Evolutionary conservation across 2,888 invertebrate genomes (phyloP), one percentile per base, ranked within the genome.

Genomic region (Salticus scenicus): DNA sequence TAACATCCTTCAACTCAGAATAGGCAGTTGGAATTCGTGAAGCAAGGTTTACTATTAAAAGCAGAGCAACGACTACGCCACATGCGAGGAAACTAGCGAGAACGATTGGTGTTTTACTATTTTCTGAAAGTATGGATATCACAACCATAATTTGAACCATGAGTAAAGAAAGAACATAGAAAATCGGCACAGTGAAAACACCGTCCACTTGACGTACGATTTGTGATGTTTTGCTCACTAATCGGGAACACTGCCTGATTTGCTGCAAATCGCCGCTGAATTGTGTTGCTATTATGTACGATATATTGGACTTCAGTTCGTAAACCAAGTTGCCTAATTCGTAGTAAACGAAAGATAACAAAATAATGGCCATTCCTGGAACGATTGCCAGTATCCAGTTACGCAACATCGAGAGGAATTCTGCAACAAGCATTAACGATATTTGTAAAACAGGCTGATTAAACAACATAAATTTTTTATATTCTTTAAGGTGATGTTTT

Each of bases 61-160:
- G 30, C 5, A 82, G 47, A 2, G 30, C 41, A 10, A 12, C 2
- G 28, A 47, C n/a, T 8, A 28, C 47, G 8, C 20, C 41, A n/a
- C n/a, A n/a, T n/a, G n/a, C n/a, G n/a, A n/a, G n/a, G n/a, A n/a
- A n/a, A 1, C n/a, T 14, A 17, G 27, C 41, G 4, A 71, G 0
- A 2, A 41, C 27, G 20, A 47, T 30, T 14, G 30, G 12, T 28
- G 28, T 28, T 4, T 47, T 1, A 5, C 2, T 10, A 4, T 41
- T 10, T 8, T 27, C 63, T 1, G 5, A 14, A 4, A 71, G 12
- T 1, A 76, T 12, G 0, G 75, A 12, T 24, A 57, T 75, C 20
- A 82, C 8, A 10, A 64, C 7, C n/a, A 82, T 31, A 28, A 70
- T 31, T 27, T 76, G 75, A 12, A 24, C 33, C 5, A 82, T 7